Base-by-base conservation (phyloP, 2,888 invertebrate species). In the Drosophila maculinotata region DNA sequence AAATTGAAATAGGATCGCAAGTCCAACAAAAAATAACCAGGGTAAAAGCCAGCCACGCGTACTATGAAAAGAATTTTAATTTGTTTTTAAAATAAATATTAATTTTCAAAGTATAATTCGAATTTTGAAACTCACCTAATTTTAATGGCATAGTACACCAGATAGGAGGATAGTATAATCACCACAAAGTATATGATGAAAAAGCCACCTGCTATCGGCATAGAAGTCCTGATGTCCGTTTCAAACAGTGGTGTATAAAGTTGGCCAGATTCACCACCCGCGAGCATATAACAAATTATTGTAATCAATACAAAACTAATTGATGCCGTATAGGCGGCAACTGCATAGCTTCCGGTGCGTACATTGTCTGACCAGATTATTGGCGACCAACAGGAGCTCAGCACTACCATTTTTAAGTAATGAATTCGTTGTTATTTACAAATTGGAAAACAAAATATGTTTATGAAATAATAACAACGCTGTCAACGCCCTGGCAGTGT, bases 211-310 rank as follows among this genome's bases (percentile, higher is more conserved):
- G 94, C 94, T 10, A 94, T 92, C 90, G 95, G 94, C 92, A 97
- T 94, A 7, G 96, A 89, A 2, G 92, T 92, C 88, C 95, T 93
- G 6, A 96, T 94, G 92, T 97, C 97, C 26, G 97, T 94, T 92
- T 98, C 97, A 91, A 97, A 98, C 28, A 97, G 92, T 0, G 97
- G 97, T 87, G 96, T 96, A 92, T 97, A 97, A 3, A 97, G 92
- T 90, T 97, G 97, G 0, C 96, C 95, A 0, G 97, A 97, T 86
- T 97, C 97, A 15, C 97, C 97, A n/a, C 97, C 97, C 71, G 91
- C 91, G 92, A 97, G 94, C 92, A 96, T 95, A 89, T 97, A 97
- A 0, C 92, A 91, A 59, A 96, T 94, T 73, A 94, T 91, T 3
- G 95, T 96, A 73, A 97, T 96, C 0, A 96, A 89, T 10, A 97